phyloP scores from a whole-genome alignment of 35 echinoderm and acorn worm species.

The Heliocidaris erythrogramma region DNA sequence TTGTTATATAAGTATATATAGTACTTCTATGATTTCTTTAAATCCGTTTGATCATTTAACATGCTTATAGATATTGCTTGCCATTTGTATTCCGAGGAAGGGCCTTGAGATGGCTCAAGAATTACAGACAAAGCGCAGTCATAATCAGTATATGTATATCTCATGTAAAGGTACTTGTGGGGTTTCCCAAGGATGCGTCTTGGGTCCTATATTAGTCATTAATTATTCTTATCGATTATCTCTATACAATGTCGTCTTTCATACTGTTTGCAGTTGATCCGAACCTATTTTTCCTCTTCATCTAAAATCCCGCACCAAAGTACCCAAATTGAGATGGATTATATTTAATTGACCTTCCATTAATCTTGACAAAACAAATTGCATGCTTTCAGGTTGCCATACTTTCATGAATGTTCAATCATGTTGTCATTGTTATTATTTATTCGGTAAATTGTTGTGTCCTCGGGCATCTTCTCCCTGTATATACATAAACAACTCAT shows the following conservation, averaged over 20 bases:
- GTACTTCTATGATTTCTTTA: not conserved
- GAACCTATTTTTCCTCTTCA: not conserved
- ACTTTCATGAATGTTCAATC: not conserved
- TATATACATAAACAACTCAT: not conserved
- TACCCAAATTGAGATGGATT: no score
- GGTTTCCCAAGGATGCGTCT: not conserved
- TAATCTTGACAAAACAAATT: not conserved
- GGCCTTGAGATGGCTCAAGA: not conserved
- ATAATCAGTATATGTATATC: not conserved
- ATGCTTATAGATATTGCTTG: not conserved
- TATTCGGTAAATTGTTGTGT: not conserved
- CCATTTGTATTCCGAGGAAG: not conserved
- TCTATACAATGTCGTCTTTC: not conserved
- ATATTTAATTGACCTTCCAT: not conserved
- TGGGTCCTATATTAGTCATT: not conserved
- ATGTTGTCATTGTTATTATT: not conserved
- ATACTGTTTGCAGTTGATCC: not conserved
- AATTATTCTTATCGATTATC: not conserved
- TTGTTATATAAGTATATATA: not conserved
- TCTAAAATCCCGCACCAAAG: no score
- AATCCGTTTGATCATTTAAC: not conserved
- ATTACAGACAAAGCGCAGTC: not conserved
- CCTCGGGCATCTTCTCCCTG: not conserved
- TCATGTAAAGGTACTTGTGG: not conserved
- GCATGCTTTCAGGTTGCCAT: no score